Base-by-base conservation (phyloP, 1,140 invertebrate species). In the Drosophila aff. region DNA sequence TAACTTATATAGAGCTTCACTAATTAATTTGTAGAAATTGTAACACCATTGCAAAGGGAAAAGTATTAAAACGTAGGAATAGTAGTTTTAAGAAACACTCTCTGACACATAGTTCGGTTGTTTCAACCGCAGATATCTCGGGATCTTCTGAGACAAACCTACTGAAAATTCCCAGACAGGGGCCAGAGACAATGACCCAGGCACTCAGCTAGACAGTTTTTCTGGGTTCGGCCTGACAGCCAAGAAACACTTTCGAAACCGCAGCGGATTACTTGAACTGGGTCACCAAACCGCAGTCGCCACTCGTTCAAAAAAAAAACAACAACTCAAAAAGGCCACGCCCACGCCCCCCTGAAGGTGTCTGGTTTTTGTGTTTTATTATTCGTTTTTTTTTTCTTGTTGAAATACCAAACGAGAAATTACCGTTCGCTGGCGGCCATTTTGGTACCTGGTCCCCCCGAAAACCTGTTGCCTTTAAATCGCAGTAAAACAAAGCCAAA, bases 251-350 rank as follows among this genome's bases (percentile, higher is more conserved):
- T 73, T 73, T 73, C 72, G 41, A 75, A 75, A 64, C 72, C 72
- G 43, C 71, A 75, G 33, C 36, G 49, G 71, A 63, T 53, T 28
- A 21, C 40, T 41, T 26, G 16, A 75, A 75, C 58, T 75, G 72
- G 72, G 72, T 75, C 72, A 75, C 49, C 71, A 53, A 49, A 75
- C 71, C 71, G 67, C 71, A 73, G 53, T 67, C 66, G 61, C 61
- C 65, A 33, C 57, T 65, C 52, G 36, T 7, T 49, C 31, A 38
- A 52, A 69, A 21, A 47, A 46, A 13, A 46, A n/a, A n/a, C n/a
- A n/a, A n/a, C n/a, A n/a, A n/a, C 47, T n/a, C 15, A 26, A 57
- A 40, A 57, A 38, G 21, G 67, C 68, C 72, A 74, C 69, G 69
- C 72, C 71, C 41, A 74, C 69, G 57, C 33, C n/a, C 33, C 59